Base-by-base conservation (phyloP, 2,888 invertebrate species). In the Pollenia griseotomentosa region DNA sequence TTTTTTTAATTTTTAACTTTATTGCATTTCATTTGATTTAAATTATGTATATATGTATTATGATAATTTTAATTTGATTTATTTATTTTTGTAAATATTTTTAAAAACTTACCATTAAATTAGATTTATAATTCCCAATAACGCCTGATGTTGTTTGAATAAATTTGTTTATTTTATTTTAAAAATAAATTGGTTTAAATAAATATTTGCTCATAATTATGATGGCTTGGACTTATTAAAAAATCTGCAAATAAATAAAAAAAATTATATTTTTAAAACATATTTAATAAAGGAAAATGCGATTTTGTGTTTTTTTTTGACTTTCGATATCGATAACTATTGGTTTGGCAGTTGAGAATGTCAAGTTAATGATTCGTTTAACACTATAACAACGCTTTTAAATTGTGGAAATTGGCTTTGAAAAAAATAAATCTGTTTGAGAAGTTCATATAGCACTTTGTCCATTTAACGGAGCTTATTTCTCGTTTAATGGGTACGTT, bases 61-160 rank as follows among this genome's bases (percentile, higher is more conserved):
- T 33, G 9, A 12, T 53, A 40, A 53, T 61, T 23, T 66, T 61
- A 33, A 48, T 66, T 77, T 44, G 11, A 16, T 7, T 12, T 10
- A 16, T 55, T 48, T 40, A 51, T 57, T 5, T 14, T 11, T 57
- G 12, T 14, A 9, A 11, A 12, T 53, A 10, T 42, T 51, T 65
- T 48, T 51, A 7, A 6, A 53, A 19, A 66, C 77, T 77, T 66
- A 78, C 75, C 75, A 23, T 4, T 74, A 48, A 44, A 61, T 61
- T 73, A 46, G 46, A 59, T 46, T 48, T n/a, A 11, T 16, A 61
- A 48, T 33, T 74, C n/a, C 33, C 33, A 40, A 12, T 2, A 61
- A 14, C 5, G 2, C 9, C 42, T 12, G 16, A 40, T 55, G 40
- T 40, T 53, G 53, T 40, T 53, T 53, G 4, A 9, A 10, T 23